phyloP scores from a whole-genome alignment of 2,113 vertebrate species.

The Oreochromis tanganicae region DNA sequence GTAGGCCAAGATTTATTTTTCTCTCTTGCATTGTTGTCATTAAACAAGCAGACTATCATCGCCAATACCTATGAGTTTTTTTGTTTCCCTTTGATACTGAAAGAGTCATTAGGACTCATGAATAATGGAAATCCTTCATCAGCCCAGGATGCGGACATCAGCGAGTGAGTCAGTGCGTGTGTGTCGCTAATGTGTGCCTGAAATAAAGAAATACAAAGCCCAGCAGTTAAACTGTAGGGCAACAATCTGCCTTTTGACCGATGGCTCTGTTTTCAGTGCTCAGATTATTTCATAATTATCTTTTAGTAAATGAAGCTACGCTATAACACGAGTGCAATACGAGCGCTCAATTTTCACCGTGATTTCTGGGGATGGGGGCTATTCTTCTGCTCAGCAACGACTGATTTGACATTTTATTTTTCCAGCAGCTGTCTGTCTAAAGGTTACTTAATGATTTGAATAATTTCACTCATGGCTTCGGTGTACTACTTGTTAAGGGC shows the following conservation, averaged over 20 bases:
- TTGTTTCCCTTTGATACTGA: conserved; percentile 15
- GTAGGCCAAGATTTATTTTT: background rate
- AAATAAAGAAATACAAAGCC: background rate
- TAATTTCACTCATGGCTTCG: background rate
- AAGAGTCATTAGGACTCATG: conserved; percentile 29
- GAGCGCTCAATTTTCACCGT: background rate
- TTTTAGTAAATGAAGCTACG: background rate
- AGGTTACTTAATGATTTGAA: conserved; percentile 6
- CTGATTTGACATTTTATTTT: background rate
- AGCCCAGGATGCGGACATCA: background rate
- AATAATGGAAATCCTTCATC: conserved; percentile 34
- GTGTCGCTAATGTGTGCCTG: background rate
- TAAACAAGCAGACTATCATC: background rate
- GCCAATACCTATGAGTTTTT: background rate
- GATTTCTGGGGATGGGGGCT: background rate
- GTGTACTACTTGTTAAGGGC: background rate
- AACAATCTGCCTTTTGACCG: background rate
- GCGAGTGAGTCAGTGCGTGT: conserved; percentile 1
- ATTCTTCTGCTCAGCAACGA: background rate
- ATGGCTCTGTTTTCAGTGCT: background rate
- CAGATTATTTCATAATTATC: conserved; percentile 15
- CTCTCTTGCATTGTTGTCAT: background rate
- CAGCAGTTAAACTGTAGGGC: background rate
- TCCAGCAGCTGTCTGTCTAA: background rate
- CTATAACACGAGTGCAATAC: background rate